Evolutionary conservation across 1,140 invertebrate species (phyloP).

Genomic region (Lysiphlebus fabarum): DNA sequence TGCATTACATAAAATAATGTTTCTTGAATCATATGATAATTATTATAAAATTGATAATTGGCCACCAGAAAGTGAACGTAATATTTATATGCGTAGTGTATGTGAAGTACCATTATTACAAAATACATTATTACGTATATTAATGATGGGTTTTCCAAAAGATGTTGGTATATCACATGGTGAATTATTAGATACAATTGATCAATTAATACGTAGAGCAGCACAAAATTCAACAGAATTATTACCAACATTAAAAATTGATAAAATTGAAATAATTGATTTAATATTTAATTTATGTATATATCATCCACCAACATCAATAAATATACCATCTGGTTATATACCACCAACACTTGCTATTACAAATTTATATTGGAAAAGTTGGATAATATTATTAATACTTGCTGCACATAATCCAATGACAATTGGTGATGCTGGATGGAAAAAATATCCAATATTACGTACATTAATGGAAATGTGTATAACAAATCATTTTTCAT

Average conservation of each 20-base stretch:
- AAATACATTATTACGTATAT: conserved; percentile 75
- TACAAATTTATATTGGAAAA: conserved; percentile 89
- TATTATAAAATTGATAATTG: conserved; percentile 92
- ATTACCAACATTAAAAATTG: conserved; percentile 66
- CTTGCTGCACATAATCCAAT: conserved; percentile 88
- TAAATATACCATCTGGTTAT: conserved; percentile 79
- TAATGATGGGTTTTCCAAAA: conserved; percentile 81
- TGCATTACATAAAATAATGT: conserved; percentile 81
- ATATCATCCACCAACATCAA: conserved; percentile 92
- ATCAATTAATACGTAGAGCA: conserved; percentile 81
- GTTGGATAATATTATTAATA: conserved; percentile 87
- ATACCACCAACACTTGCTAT: conserved; percentile 87
- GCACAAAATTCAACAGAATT: conserved; percentile 69
- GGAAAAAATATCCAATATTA: conserved; percentile 90
- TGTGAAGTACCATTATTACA: conserved; percentile 85
- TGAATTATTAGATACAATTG: conserved; percentile 81
- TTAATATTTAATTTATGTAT: conserved; percentile 85
- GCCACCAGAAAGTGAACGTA: conserved; percentile 84
- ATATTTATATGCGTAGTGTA: conserved; percentile 74
- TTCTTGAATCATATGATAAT: conserved; percentile 79
- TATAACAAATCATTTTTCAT: conserved; percentile 85
- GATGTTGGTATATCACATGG: conserved; percentile 77
- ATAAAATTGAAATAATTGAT: conserved; percentile 84
- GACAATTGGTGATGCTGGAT: conserved; percentile 80
- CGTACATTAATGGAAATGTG: conserved; percentile 94